Percentiles rank a stretch among this genome's conserved stretches.
phyloP scores from a whole-genome alignment of 2,797 vertebrate species.

The Iguana delicatissima region DNA sequence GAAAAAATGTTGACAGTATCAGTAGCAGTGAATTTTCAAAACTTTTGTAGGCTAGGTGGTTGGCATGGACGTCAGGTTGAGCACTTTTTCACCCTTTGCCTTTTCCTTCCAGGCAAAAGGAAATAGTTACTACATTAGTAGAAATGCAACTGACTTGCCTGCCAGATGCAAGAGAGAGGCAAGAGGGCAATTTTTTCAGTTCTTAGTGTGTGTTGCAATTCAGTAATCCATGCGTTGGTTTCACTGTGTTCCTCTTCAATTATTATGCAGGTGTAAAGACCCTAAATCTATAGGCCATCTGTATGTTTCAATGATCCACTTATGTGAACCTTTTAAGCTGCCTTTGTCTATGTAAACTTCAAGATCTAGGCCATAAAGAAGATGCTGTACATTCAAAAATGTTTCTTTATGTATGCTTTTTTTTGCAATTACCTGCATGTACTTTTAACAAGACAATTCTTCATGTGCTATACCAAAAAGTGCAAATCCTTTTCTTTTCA shows the following conservation, averaged over 20 bases:
- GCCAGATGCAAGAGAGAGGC: conserved; percentile 50
- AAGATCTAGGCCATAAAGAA: conserved; percentile 65
- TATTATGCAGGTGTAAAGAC: conserved; percentile 19
- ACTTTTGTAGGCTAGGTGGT: conserved; percentile 35
- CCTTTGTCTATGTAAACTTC: conserved; percentile 56
- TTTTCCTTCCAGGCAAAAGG: conserved; percentile 45
- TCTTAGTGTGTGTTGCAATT: conserved; percentile 58
- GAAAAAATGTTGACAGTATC: conserved; percentile 58
- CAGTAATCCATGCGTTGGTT: conserved; percentile 39
- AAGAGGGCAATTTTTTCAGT: conserved; percentile 55
- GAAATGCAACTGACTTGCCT: conserved; percentile 51
- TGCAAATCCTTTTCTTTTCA: conserved; percentile 72
- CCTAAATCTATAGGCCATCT: conserved; percentile 49
- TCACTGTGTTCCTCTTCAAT: conserved; percentile 38
- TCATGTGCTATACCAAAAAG: conserved; percentile 69
- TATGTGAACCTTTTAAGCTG: conserved; percentile 50
- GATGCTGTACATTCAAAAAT: conserved; percentile 49
- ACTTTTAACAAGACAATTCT: conserved; percentile 68
- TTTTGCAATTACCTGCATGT: conserved; percentile 66
- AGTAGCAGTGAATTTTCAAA: conserved; percentile 58
- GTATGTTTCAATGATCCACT: conserved; percentile 48
- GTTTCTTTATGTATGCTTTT: conserved; percentile 57
- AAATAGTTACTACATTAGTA: conserved; percentile 62
- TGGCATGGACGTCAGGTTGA: conserved; percentile 59
- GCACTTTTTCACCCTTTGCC: conserved; percentile 54